Evolutionary conservation across 2,797 vertebrate species (phyloP).

Genomic region (Spea hammondii): DNA sequence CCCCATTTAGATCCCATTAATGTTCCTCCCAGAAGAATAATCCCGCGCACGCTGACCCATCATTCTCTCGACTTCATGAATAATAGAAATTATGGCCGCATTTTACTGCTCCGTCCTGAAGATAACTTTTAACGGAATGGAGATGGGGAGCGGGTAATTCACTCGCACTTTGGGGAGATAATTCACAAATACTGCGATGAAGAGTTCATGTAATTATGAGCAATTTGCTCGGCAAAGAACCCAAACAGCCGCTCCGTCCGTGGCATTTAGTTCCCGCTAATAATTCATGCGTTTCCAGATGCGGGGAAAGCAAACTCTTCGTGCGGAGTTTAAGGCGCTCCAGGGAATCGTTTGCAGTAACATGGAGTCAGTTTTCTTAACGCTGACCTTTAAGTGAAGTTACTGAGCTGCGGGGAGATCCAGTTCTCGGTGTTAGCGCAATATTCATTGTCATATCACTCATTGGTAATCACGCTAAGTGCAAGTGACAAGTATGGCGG

Average conservation of each 20-base stretch:
- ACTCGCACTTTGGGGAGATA: no score
- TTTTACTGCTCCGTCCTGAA: no score
- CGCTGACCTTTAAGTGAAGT: constrained; percentile 32
- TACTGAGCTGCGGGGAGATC: constrained; percentile 3
- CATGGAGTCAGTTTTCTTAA: constrained; percentile 16
- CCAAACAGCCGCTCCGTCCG: background rate
- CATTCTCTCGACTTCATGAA: background rate
- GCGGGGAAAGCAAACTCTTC: background rate
- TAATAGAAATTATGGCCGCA: no score
- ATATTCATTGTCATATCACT: constrained; percentile 17
- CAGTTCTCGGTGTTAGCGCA: constrained; percentile 2
- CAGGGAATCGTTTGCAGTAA: constrained; percentile 11
- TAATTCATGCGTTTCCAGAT: background rate
- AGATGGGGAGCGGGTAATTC: no score
- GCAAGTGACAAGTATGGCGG: background rate
- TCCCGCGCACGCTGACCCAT: background rate
- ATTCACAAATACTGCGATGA: no score
- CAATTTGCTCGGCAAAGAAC: background rate
- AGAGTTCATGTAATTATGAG: background rate
- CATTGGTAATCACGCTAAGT: background rate
- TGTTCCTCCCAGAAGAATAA: background rate
- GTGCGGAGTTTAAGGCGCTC: constrained; percentile 5
- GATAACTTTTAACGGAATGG: no score
- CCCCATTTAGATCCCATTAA: background rate
- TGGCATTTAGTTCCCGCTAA: constrained; percentile 4